Conservation (phyloP, 2,888 invertebrate species). For the Macropis europaea region DNA sequence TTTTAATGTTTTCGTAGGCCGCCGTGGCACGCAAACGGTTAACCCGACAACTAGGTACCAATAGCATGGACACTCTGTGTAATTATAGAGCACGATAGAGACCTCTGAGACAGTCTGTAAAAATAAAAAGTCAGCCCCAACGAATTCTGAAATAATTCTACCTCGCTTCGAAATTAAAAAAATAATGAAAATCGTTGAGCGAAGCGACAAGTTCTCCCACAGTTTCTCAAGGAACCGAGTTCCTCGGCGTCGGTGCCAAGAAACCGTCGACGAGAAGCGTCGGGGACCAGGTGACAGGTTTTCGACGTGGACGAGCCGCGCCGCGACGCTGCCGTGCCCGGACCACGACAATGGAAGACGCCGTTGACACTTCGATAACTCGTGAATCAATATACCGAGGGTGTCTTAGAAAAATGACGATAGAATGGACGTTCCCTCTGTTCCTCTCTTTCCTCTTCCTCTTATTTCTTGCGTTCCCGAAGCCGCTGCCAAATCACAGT, state of each 20-base stretch:
- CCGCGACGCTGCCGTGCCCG: not conserved
- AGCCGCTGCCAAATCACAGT: constrained; percentile 74
- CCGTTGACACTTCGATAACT: constrained; percentile 65
- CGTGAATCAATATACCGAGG: constrained; percentile 62
- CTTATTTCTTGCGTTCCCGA: constrained; percentile 58
- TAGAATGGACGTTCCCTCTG: constrained; percentile 63
- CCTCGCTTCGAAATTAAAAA: constrained; percentile 7
- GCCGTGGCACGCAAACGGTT: too few relatives aligned
- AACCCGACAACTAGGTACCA: too few relatives aligned
- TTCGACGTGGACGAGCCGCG: constrained; percentile 24
- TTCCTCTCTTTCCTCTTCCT: constrained; percentile 45
- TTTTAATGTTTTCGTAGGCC: too few relatives aligned
- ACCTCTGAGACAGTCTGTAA: too few relatives aligned
- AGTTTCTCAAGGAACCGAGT: constrained; percentile 11
- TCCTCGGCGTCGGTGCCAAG: constrained; percentile 18
- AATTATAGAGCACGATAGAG: too few relatives aligned
- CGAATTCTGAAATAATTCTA: too few relatives aligned
- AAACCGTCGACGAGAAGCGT: constrained; percentile 21
- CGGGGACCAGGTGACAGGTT: constrained; percentile 21
- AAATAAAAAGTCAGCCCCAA: too few relatives aligned
- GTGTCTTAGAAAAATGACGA: constrained; percentile 71
- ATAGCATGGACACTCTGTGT: too few relatives aligned
- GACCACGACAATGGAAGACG: constrained; percentile 33
- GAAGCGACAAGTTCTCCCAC: constrained; percentile 20
- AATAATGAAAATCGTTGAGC: constrained; percentile 19